phyloP scores from a whole-genome alignment of 1,140 invertebrate species.

The Trachymyrmex septentrionalis region DNA sequence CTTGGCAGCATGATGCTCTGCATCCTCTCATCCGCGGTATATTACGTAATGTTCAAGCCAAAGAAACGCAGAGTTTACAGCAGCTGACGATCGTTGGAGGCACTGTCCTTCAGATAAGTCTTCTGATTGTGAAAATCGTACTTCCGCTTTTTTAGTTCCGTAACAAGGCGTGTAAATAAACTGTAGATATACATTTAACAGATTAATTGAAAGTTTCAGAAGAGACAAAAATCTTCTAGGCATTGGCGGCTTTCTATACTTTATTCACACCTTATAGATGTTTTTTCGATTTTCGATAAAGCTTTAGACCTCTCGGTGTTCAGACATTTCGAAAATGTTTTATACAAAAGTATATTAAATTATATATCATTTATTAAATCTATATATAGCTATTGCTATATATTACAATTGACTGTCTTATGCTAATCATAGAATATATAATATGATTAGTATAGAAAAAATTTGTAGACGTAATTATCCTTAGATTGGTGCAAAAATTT shows the following conservation, averaged over 20 bases:
- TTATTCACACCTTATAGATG: conserved; percentile 23
- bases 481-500: conserved; percentile 25
- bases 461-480: conserved; percentile 56
- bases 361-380: conserved; percentile 10
- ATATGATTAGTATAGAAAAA: conserved; percentile 61
- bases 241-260: conserved; percentile 39
- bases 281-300: conserved; percentile 37
- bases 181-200: background rate
- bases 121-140: background rate
- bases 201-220: background rate
- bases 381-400: conserved; percentile 50
- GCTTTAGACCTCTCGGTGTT: conserved; percentile 12
- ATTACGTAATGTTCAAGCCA: conserved; percentile 83
- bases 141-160: conserved; percentile 10
- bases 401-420: conserved; percentile 66
- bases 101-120: conserved; percentile 22
- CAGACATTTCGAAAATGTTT: conserved; percentile 28
- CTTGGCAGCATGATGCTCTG: conserved; percentile 81
- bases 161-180: background rate
- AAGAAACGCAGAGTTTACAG: conserved; percentile 83
- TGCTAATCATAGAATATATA: conserved; percentile 64
- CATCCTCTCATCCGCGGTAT: conserved; percentile 80
- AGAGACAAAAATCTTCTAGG: conserved; percentile 8
- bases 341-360: conserved; percentile 7
- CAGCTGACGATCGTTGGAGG: conserved; percentile 72